Evolutionary conservation across 2,797 vertebrate genomes (phyloP), one percentile per base, ranked within the genome.

Genomic region (Cottoperca gobio): DNA sequence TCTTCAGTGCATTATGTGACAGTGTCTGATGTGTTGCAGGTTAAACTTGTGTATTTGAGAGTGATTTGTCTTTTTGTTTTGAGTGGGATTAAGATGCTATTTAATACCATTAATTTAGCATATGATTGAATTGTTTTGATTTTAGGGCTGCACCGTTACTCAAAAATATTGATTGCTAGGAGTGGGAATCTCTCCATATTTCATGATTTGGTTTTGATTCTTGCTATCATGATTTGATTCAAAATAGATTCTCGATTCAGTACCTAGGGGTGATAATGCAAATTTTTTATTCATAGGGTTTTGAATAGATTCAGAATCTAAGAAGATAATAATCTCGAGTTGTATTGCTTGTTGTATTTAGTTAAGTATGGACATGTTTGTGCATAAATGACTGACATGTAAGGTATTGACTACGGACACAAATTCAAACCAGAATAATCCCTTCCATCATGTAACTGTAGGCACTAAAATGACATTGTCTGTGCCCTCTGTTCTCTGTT

Each of bases 401-500:
- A 16, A 55, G 8, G 16, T 35, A 13, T 14, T 10, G 19, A 8
- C 59, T 26, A 19, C 0, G 3, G 5, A 14, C n/a, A 3, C 8
- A 10, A 45, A 21, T 3, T 23, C 13, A 40, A 59, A 61, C 19
- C 46, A 59, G 8, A 53, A 28, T 17, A 4, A 50, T 6, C 23
- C 10, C 2, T 55, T 54, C 9, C 1, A 16, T 43, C 28, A 31
- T 12, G 4, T n/a, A 16, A 33, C 14, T 19, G 5, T 7, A 23
- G n/a, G n/a, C n/a, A n/a, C n/a, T n/a, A 33, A 33, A 33, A 7
- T 33, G 33, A 33, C 31, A 33, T 33, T 33, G 31, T 33, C 33
- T 40, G 0, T 59, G 23, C 8, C 3, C 5, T 83, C 24, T 78
- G 26, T 61, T 69, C 16, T 92, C 0, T 89, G 83, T 95, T 93